Evolutionary conservation across 1,140 invertebrate species (phyloP), one percentile per base, ranked within the genome.

Genomic region (Rhagoletis pomonella): DNA sequence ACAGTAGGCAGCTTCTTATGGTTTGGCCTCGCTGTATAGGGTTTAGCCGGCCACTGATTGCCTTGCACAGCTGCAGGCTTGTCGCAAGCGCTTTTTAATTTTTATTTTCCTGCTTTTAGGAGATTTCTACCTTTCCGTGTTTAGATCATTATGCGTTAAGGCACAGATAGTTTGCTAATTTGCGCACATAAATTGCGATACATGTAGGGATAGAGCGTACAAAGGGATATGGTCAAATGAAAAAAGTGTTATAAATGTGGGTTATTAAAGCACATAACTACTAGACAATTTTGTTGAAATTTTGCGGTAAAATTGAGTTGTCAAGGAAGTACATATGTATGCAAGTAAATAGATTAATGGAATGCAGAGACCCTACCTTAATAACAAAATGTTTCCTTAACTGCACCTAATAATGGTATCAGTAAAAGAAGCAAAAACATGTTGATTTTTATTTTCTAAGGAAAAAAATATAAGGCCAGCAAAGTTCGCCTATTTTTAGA

Each of bases 181-280:
- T 81, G 73, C 55, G 73, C 47, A 55, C 73, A 81, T 81, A 81
- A 81, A 81, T 81, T 81, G 47, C n/a, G n/a, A n/a, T 47, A 19
- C 14, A 81, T 55, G 47, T 19, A 42, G 42, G 3, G 42, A 47
- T 44, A 73, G 10, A 14, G 4, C 4, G 50, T 55, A 10, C 50
- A 5, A 55, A 55, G 50, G 29, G 0, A 29, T 29, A 55, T 55
- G 10, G 50, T 55, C 29, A 29, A 29, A 29, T n/a, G 73, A 6
- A 44, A 7, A 73, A 17, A 19, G 10, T 50, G 10, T n/a, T 39
- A 6, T 73, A 5, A n/a, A 44, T 73, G 29, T 47, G 44, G 4
- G 44, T 17, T 73, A 73, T 73, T 47, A 17, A 1, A 73, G 10
- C 29, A 9, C 10, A 3, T 39, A 67, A 39, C 64, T 29, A 9